phyloP scores from a whole-genome alignment of 2,888 invertebrate species.

The Xestia ashworthii region DNA sequence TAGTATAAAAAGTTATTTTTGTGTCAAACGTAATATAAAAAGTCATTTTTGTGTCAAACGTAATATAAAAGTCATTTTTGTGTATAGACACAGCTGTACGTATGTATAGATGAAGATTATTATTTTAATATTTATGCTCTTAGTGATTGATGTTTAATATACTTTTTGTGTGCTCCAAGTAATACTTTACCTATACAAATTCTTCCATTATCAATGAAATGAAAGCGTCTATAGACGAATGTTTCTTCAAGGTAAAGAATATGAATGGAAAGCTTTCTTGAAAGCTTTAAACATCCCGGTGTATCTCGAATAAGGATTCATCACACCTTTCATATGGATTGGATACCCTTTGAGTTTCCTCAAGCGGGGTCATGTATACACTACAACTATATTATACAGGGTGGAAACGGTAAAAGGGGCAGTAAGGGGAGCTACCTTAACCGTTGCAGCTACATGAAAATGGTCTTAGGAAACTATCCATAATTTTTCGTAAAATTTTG shows the following conservation, averaged over 20 bases:
- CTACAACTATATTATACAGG: neutral
- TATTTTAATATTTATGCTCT: conserved; percentile 2
- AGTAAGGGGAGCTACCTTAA: no score
- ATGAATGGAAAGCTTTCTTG: conserved; percentile 1
- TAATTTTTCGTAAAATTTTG: no score
- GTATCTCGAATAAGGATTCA: conserved; percentile 24
- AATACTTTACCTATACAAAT: conserved; percentile 4
- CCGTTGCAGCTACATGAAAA: no score
- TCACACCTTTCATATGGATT: conserved; percentile 16
- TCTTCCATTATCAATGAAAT: conserved; percentile 1
- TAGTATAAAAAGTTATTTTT: no score
- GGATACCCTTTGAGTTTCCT: conserved; percentile 26
- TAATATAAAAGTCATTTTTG: no score
- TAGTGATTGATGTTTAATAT: conserved; percentile 22
- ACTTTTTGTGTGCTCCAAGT: conserved; percentile 15
- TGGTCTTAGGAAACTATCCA: no score
- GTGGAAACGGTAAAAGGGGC: no score
- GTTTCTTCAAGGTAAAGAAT: conserved; percentile 1
- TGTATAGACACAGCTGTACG: no score
- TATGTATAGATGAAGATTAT: neutral
- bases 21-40: no score
- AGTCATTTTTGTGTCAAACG: no score
- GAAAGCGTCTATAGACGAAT: conserved; percentile 2
- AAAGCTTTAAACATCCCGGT: conserved; percentile 20
- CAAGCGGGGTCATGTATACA: conserved; percentile 22